These are phyloP conservation scores for Metaphire vulgaris DNA, from an alignment of 1,140 invertebrate species.

Conservation along the genomic window DNA sequence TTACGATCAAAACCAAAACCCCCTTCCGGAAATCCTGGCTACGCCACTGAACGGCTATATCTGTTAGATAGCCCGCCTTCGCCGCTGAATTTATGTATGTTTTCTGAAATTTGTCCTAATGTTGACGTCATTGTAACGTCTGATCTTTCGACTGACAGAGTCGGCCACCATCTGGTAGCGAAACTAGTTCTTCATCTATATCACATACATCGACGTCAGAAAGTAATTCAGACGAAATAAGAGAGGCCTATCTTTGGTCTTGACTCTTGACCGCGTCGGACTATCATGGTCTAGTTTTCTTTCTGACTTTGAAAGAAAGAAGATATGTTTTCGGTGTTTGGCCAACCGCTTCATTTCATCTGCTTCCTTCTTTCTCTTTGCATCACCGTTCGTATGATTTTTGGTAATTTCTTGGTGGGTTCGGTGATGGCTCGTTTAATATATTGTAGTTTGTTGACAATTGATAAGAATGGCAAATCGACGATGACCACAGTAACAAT, in stretches of 20 bases:
- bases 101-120: background rate
- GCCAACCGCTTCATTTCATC: background rate
- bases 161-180: background rate
- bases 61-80: too few species aligned
- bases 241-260: too few species aligned
- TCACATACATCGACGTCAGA: background rate
- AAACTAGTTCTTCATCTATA: background rate
- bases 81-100: too few species aligned
- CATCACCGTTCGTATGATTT: background rate
- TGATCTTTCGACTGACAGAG: background rate
- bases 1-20: too few species aligned
- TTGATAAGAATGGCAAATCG: too few species aligned
- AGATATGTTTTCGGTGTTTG: background rate
- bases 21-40: too few species aligned
- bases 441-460: background rate
- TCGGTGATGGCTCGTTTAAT: background rate
- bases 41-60: too few species aligned
- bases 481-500: too few species aligned
- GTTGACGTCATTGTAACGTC: background rate
- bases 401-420: background rate
- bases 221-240: background rate
- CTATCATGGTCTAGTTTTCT: background rate
- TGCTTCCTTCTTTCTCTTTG: background rate
- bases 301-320: constrained; percentile 1
- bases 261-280: background rate